These are phyloP conservation scores for Pardalotus punctatus DNA, from an alignment of 2,113 vertebrate genomes.

Conservation along the genomic window DNA sequence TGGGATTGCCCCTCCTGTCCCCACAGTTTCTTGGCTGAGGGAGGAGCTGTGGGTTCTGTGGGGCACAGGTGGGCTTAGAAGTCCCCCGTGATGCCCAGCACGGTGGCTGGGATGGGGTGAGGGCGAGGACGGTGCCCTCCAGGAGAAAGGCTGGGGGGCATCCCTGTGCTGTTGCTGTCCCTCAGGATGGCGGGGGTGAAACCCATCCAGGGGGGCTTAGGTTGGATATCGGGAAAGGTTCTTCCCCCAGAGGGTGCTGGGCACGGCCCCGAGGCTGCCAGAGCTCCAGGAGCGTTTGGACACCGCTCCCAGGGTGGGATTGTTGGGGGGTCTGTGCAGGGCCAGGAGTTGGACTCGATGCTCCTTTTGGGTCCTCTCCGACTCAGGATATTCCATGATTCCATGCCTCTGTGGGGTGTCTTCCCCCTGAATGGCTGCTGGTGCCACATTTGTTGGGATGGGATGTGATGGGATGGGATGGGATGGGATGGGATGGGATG, in stretches of 20 bases:
- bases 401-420: not conserved
- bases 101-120: rapidly evolving
- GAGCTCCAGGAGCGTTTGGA: rapidly evolving
- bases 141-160: not conserved
- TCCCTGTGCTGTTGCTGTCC: rapidly evolving
- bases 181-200: not conserved
- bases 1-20: not conserved
- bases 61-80: not conserved
- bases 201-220: not conserved
- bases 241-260: not conserved
- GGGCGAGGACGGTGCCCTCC: not conserved
- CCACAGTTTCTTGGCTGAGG: rapidly evolving
- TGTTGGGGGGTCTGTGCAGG: not conserved
- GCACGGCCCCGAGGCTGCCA: rapidly evolving
- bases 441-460: rapidly evolving
- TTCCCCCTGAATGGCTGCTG: rapidly evolving
- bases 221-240: not conserved
- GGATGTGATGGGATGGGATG: rapidly evolving
- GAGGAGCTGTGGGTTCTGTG: not conserved
- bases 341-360: rapidly evolving
- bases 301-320: rapidly evolving
- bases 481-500: rapidly evolving
- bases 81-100: rapidly evolving
- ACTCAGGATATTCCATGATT: rapidly evolving
- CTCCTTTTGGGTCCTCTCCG: not conserved